A percentile compares a stretch with the other conserved stretches of the same genome.
Evolutionary conservation across 1,140 invertebrate species (phyloP).

Genomic region (Battus philenor): DNA sequence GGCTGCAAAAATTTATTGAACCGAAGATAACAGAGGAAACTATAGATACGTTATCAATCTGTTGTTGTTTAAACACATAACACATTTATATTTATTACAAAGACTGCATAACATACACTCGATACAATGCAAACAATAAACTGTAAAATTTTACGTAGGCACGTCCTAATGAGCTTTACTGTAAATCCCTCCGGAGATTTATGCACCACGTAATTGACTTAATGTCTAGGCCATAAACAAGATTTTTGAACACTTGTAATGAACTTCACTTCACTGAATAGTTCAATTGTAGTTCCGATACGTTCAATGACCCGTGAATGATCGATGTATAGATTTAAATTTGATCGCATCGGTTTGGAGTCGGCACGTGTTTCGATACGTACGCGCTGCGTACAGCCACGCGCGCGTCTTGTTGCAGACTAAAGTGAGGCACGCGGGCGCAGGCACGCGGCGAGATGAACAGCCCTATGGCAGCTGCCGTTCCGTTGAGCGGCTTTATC

Average conservation of each 20-base stretch:
- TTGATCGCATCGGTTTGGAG: slow-evolving; percentile 29
- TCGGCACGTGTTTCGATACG: slow-evolving; percentile 25
- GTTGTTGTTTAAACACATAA: slow-evolving; percentile 4
- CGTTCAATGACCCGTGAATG: slow-evolving; percentile 39
- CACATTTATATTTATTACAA: not conserved
- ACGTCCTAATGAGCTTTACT: slow-evolving; percentile 16
- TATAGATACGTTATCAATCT: slow-evolving; percentile 12
- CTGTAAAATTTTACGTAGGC: slow-evolving; percentile 3
- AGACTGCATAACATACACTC: slow-evolving; percentile 1
- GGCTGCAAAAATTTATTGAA: slow-evolving; percentile 6
- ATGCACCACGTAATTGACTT: slow-evolving; percentile 14
- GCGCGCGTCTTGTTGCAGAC: slow-evolving; percentile 58
- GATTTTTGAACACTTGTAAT: slow-evolving; percentile 4
- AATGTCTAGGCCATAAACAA: slow-evolving; percentile 7
- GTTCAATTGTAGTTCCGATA: not conserved
- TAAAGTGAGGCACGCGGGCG: slow-evolving; percentile 37
- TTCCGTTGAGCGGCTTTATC: slow-evolving; percentile 37
- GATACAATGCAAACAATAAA: not conserved
- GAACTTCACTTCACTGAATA: not conserved
- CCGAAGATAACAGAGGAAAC: slow-evolving; percentile 10
- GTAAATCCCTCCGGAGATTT: slow-evolving; percentile 12
- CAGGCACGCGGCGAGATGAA: slow-evolving; percentile 47
- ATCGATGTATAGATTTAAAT: slow-evolving; percentile 32
- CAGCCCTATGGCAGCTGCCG: slow-evolving; percentile 50
- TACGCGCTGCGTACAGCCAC: slow-evolving; percentile 44